Percentiles rank a stretch among this genome's conserved stretches.
These are phyloP conservation scores for Crotalus viridis DNA, from an alignment of 2,113 vertebrate species.

Conservation along the genomic window DNA sequence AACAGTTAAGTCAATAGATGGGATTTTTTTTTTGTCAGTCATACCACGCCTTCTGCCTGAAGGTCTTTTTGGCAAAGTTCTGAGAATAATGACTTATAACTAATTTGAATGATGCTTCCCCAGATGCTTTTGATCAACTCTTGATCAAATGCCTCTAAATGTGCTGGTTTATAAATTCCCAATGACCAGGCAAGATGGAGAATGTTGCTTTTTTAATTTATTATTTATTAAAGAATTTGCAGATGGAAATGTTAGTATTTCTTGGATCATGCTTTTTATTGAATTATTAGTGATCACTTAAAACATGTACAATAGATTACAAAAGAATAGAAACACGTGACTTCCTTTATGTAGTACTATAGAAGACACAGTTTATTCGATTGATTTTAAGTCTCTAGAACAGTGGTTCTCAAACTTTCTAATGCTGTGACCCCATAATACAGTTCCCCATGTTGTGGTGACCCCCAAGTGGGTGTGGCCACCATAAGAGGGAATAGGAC, in stretches of 20 bases:
- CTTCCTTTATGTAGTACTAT: not conserved
- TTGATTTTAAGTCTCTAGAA: not conserved
- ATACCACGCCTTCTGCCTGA: not conserved
- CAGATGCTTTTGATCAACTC: not conserved
- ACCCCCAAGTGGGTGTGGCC: too few species aligned
- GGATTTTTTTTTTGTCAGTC: not conserved
- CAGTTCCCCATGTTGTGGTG: too few species aligned
- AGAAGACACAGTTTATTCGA: not conserved
- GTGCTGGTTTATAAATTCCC: not conserved
- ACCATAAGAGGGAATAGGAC: too few species aligned
- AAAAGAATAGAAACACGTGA: not conserved
- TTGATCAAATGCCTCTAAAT: not conserved
- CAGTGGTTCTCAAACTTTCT: too few species aligned
- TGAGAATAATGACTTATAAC: not conserved
- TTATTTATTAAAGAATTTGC: not conserved
- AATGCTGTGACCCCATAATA: too few species aligned
- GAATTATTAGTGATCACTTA: not conserved
- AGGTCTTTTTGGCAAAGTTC: not conserved
- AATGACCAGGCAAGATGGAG: not conserved
- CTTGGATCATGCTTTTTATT: not conserved
- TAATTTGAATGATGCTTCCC: not conserved
- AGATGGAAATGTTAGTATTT: not conserved
- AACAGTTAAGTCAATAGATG: not conserved
- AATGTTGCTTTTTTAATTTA: not conserved
- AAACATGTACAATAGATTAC: not conserved